These are phyloP conservation scores for Trichogramma dendrolimi DNA, from an alignment of 2,888 invertebrate genomes.

Conservation along the genomic window DNA sequence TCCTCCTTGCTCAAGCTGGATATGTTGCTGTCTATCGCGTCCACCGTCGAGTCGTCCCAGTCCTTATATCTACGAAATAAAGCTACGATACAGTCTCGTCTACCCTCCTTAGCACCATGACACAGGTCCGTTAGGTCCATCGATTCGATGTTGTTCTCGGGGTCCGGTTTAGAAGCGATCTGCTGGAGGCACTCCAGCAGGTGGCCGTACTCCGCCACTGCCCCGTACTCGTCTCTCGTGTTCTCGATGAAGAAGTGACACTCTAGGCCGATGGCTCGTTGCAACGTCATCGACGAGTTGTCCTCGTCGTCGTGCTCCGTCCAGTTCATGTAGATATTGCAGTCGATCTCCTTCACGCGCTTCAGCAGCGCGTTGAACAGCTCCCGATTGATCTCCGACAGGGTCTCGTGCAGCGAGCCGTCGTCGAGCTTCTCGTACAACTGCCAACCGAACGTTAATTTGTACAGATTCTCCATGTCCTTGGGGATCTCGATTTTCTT, in stretches of 20 bases:
- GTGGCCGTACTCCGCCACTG: constrained; percentile 32
- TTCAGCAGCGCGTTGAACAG: constrained; percentile 36
- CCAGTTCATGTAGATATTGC: constrained; percentile 43
- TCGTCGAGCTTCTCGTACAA: constrained; percentile 28
- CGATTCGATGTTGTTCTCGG: constrained; percentile 13
- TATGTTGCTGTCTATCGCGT: constrained; percentile 30
- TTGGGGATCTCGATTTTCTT: constrained; percentile 2
- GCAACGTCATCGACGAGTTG: constrained; percentile 37
- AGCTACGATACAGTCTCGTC: constrained; percentile 33
- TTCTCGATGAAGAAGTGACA: constrained; percentile 38
- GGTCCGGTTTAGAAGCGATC: constrained; percentile 38
- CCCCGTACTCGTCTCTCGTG: constrained; percentile 28
- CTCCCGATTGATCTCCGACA: constrained; percentile 33
- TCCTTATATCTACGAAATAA: constrained; percentile 36
- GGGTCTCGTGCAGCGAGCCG: constrained; percentile 19
- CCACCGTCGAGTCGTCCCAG: constrained; percentile 38
- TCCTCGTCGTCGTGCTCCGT: constrained; percentile 39
- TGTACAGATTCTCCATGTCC: constrained; percentile 35
- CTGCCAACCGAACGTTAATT: constrained; percentile 39
- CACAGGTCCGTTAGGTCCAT: constrained; percentile 37
- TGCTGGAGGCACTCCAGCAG: constrained; percentile 38
- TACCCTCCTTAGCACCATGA: constrained; percentile 30
- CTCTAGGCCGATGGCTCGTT: constrained; percentile 42
- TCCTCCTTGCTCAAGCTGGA: constrained; percentile 33
- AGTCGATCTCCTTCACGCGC: constrained; percentile 41